A percentile compares a stretch with the other conserved stretches of the same genome.
These are phyloP conservation scores for Sinodicranocentrus sp. DNA, from an alignment of 2,888 invertebrate species.

Conservation along the genomic window DNA sequence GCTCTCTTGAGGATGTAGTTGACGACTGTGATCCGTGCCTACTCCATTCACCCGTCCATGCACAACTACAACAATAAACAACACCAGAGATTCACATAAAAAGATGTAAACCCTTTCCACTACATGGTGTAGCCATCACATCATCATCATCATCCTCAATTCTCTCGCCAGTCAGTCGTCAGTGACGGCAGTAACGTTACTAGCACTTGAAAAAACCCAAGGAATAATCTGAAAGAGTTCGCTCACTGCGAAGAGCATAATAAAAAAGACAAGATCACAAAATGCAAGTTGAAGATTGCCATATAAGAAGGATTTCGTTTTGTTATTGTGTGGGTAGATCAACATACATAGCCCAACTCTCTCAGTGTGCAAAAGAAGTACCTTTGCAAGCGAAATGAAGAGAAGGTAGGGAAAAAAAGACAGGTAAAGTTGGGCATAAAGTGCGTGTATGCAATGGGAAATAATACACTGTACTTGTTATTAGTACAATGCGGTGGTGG, in stretches of 20 bases:
- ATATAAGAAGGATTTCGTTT: no score
- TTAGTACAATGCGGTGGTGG: not conserved
- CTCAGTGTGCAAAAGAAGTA: not conserved
- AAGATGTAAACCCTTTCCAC: conserved; percentile 39
- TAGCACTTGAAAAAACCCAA: not conserved
- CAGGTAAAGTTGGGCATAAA: conserved; percentile 3
- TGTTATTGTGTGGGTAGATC: no score
- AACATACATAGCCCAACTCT: no score
- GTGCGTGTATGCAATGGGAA: not conserved
- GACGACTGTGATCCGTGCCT: conserved; percentile 47
- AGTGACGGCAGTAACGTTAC: conserved; percentile 37
- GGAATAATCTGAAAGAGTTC: conserved; percentile 8
- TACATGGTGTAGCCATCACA: conserved; percentile 14
- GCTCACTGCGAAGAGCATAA: no score
- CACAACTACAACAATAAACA: conserved; percentile 62
- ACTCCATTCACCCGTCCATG: conserved; percentile 61
- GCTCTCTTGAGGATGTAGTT: not conserved
- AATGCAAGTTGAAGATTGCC: no score
- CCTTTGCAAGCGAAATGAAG: not conserved
- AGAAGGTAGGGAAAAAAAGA: conserved; percentile 6
- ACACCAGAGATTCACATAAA: conserved; percentile 58
- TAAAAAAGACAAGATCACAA: no score
- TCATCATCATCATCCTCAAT: conserved; percentile 23
- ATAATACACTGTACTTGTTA: not conserved
- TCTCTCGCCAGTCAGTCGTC: conserved; percentile 15